Evolutionary conservation across 23 tunicate species (phyloP).

Genomic region (Oikopleura albicans): DNA sequence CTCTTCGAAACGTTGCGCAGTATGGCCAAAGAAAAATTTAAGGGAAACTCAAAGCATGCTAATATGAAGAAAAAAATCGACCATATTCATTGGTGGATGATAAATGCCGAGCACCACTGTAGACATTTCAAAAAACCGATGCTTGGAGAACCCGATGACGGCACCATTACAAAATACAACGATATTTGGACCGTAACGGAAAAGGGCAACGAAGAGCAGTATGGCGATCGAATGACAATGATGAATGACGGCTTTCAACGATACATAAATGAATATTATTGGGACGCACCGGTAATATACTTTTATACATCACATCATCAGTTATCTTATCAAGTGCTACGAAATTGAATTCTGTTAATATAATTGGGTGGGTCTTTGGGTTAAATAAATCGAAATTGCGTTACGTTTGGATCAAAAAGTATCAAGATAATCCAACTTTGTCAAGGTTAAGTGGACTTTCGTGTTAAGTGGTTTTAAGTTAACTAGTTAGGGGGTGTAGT

Average conservation of each 20-base stretch:
- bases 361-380: too few species aligned
- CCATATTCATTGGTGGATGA: not conserved
- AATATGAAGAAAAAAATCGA: not conserved
- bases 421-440: too few species aligned
- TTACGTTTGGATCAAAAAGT: too few species aligned
- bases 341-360: too few species aligned
- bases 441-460: too few species aligned
- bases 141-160: not conserved
- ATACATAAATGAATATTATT: not conserved
- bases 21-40: not conserved
- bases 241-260: not conserved
- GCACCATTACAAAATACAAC: not conserved
- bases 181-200: not conserved
- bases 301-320: too few species aligned
- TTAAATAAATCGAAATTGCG: too few species aligned
- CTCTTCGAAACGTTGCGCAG: not conserved
- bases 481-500: too few species aligned
- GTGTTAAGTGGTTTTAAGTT: too few species aligned
- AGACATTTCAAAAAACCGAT: not conserved
- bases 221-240: not conserved
- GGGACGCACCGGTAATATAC: slow-evolving; percentile 16
- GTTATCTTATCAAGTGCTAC: not conserved
- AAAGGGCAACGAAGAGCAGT: not conserved
- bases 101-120: slow-evolving; percentile 1
- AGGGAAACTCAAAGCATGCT: not conserved